Evolutionary conservation across 2,113 vertebrate genomes (phyloP), one percentile per base, ranked within the genome.

Genomic region (Motacilla alba): DNA sequence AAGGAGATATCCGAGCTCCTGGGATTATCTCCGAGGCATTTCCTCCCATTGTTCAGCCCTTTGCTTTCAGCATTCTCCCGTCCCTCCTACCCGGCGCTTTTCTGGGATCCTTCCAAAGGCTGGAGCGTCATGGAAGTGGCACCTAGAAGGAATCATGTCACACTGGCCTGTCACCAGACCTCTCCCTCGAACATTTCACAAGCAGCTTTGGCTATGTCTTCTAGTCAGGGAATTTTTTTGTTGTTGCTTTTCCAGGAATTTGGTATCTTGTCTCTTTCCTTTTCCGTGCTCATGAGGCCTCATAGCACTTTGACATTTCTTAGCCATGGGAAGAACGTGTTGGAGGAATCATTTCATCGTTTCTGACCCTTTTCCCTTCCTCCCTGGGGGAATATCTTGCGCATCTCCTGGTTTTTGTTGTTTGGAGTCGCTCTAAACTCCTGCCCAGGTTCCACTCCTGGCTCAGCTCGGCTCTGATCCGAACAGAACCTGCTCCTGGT

Each of bases 11-110:
- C 75, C 23, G 6, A 11, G 44, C 43, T 80, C 26, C 67, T 24
- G 17, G 68, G 18, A 92, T 70, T 93, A 85, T 91, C 87, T 89
- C 66, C 21, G 22, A 93, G 53, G 84, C 69, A 87, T 91, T 97
- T 95, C 95, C 93, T 95, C 30, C 53, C 28, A 76, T 95, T 94
- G 93, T 94, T 67, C 7, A 18, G 30, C 14, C 35, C 64, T 69
- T 64, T 21, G 46, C n/a, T 80, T 74, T 75, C 7, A 59, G 43
- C 52, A 13, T 59, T 91, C 93, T 75, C 35, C n/a, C 7, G 52
- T 60, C 56, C 47, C 77, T 94, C 41, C 77, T 11, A 56, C 77
- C 5, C 0, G 0, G 4, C 1, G 6, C 6, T 53, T 89, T 75
- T 7, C 74, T 68, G 52, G 77, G 86, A 91, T 69, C 18, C 4